Evolutionary conservation across 2,797 vertebrate genomes (phyloP).

Genomic region (Graptemys geographica): DNA sequence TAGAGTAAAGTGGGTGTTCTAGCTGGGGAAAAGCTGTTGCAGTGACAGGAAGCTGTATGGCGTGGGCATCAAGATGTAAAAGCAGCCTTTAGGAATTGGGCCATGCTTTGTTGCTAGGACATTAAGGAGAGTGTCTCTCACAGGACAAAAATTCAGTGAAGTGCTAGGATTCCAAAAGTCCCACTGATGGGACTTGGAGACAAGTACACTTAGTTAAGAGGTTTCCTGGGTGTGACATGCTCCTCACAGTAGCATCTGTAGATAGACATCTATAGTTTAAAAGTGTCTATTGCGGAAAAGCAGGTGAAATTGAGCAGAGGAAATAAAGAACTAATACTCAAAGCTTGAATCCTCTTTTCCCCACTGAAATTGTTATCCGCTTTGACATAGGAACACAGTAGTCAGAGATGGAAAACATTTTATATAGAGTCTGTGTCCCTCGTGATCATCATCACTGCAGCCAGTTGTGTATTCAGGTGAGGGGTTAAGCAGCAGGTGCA

Average conservation of each 20-base stretch:
- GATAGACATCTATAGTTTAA: neutral
- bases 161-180: neutral
- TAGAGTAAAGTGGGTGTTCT: neutral
- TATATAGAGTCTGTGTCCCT: neutral
- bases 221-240: neutral
- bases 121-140: neutral
- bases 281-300: neutral
- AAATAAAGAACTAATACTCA: neutral
- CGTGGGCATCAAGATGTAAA: neutral
- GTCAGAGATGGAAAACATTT: neutral
- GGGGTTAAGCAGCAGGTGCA: neutral
- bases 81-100: neutral
- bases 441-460: neutral
- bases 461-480: conserved; percentile 7
- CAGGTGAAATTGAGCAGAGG: neutral
- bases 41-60: neutral
- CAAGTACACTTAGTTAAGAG: neutral
- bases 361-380: neutral
- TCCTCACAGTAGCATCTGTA: neutral
- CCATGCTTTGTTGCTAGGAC: neutral
- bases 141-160: neutral
- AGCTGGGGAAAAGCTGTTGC: neutral
- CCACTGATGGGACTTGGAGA: neutral
- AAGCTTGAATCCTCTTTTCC: neutral
- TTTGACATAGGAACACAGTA: neutral